phyloP scores from a whole-genome alignment of 2,113 vertebrate species.

The Guaruba guarouba region DNA sequence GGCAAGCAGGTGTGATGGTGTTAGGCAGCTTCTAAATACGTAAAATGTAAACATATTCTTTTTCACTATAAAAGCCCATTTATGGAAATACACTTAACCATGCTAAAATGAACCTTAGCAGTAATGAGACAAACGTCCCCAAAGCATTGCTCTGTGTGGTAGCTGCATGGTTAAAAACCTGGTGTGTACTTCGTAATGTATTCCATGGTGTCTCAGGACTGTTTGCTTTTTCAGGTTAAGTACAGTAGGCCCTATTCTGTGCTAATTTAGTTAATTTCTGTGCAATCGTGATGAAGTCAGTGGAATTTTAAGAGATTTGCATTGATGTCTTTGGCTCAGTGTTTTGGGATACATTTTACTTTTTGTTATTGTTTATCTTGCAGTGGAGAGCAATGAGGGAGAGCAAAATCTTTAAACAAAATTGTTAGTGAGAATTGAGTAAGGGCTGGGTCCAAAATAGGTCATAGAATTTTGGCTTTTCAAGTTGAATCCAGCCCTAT shows the following conservation, averaged over 20 bases:
- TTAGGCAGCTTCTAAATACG: background rate
- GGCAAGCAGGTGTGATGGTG: background rate
- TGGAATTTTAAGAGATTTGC: background rate
- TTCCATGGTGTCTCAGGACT: background rate
- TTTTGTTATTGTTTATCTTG: background rate
- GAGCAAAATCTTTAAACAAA: background rate
- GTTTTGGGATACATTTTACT: background rate
- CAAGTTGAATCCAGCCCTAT: background rate
- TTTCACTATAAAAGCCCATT: background rate
- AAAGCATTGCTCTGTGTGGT: background rate
- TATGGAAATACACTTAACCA: background rate
- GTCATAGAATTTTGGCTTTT: background rate
- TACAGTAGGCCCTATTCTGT: background rate
- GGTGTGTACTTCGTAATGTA: background rate
- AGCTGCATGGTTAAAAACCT: background rate
- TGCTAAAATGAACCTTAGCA: conserved; percentile 26
- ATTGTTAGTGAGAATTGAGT: background rate
- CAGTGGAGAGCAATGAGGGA: background rate
- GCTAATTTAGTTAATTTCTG: background rate
- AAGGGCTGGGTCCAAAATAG: background rate
- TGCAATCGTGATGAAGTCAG: background rate
- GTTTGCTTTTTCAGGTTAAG: background rate
- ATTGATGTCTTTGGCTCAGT: background rate
- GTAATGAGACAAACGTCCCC: background rate
- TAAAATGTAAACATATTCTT: background rate